Percentiles rank a stretch among this genome's conserved stretches.
These are phyloP conservation scores for Eulemur macaco DNA, from an alignment of 2,113 vertebrate species.

Conservation along the genomic window DNA sequence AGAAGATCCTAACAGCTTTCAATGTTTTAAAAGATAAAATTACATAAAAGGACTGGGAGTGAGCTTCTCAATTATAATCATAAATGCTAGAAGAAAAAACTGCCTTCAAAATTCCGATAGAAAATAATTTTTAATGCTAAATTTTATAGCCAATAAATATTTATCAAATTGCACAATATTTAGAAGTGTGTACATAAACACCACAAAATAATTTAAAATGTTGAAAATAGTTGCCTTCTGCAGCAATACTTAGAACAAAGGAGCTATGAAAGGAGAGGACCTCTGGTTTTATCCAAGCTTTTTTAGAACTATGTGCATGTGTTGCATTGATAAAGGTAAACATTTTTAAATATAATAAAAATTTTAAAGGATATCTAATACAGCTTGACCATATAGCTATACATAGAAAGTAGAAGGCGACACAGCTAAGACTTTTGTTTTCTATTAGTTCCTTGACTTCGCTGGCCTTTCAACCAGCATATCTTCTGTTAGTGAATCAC, in stretches of 20 bases:
- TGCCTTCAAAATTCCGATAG: neutral
- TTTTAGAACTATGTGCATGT: neutral
- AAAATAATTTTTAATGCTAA: neutral
- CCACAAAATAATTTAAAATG: neutral
- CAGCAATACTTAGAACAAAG: neutral
- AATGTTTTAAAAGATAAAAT: neutral
- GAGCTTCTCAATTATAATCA: neutral
- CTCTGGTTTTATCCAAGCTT: neutral
- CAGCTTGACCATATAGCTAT: neutral
- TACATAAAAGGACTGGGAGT: neutral
- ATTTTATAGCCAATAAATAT: neutral
- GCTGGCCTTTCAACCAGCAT: neutral
- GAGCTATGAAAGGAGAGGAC: neutral
- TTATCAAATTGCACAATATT: neutral
- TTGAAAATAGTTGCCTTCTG: neutral
- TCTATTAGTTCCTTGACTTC: neutral
- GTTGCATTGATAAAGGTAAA: neutral
- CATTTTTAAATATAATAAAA: neutral
- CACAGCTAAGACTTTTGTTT: neutral
- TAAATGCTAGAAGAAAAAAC: neutral
- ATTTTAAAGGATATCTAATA: neutral
- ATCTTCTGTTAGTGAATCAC: slow-evolving; percentile 23
- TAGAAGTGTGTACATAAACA: neutral
- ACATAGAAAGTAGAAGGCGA: neutral
- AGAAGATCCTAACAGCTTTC: neutral